A percentile compares a stretch with the other conserved stretches of the same genome.
phyloP scores from a whole-genome alignment of 2,888 invertebrate genomes.

The Phania funesta region DNA sequence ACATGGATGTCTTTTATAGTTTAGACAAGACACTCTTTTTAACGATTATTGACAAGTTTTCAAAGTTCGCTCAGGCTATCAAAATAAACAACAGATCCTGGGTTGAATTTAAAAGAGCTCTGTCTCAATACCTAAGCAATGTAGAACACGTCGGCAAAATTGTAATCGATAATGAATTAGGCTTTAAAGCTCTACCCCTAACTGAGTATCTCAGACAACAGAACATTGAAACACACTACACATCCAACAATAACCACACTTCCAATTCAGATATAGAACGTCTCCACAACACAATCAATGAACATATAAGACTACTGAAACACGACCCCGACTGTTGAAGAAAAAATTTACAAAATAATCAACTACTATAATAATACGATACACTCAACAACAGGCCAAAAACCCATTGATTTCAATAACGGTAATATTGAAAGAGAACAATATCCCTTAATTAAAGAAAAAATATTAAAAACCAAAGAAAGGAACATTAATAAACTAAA shows the following conservation, averaged over 20 bases:
- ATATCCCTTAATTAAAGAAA: slow-evolving; percentile 21
- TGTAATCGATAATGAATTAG: slow-evolving; percentile 65
- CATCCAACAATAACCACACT: slow-evolving; percentile 61
- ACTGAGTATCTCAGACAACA: slow-evolving; percentile 48
- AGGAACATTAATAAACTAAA: slow-evolving; percentile 26
- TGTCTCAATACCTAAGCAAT: slow-evolving; percentile 52
- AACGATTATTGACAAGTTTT: slow-evolving; percentile 49
- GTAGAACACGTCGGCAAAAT: slow-evolving; percentile 57
- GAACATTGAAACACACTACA: slow-evolving; percentile 62
- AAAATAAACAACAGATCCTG: slow-evolving; percentile 49
- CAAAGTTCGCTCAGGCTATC: slow-evolving; percentile 30
- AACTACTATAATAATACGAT: slow-evolving; percentile 35
- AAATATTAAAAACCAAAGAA: slow-evolving; percentile 29
- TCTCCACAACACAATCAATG: slow-evolving; percentile 65
- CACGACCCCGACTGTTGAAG: slow-evolving; percentile 55
- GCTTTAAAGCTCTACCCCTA: slow-evolving; percentile 63
- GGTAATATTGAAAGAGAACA: slow-evolving; percentile 12
- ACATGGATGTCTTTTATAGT: slow-evolving; percentile 28
- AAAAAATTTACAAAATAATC: slow-evolving; percentile 47
- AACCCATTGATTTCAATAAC: slow-evolving; percentile 9
- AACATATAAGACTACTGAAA: slow-evolving; percentile 64
- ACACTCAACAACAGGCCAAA: slow-evolving; percentile 1
- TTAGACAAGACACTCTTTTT: slow-evolving; percentile 33
- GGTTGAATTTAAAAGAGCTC: slow-evolving; percentile 59
- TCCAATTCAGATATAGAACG: slow-evolving; percentile 66